Base-by-base conservation (phyloP, 2,888 invertebrate species). In the Neria commutata region DNA sequence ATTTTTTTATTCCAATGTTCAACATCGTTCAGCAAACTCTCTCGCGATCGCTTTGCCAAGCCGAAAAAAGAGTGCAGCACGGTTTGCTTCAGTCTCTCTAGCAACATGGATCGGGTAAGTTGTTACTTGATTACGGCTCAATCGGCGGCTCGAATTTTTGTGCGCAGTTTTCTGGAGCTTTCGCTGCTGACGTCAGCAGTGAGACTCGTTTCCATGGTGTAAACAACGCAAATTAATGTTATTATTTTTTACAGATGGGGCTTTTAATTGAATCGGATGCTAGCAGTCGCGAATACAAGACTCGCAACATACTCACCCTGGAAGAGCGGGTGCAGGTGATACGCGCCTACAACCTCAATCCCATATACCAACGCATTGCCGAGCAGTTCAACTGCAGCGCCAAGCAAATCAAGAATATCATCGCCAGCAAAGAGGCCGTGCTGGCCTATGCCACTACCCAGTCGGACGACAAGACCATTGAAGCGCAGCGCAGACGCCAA, bases 401-500 rank as follows among this genome's bases (percentile, higher is more conserved):
- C 11, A 72, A 73, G 51, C 73, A 73, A 56, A 73, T 73, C 48
- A 70, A 68, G 54, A 73, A 70, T 25, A 73, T 73, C 29, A 45
- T 73, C 1, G 11, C 56, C 0, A 71, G 67, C 50, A 62, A 67
- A 23, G 69, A 70, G 17, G 53, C 70, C 14, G 65, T 73, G 11
- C 34, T 71, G 11, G 49, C 60, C 4, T 60, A 65, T 17, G 34
- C 21, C 5, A 52, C 47, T 14, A 56, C 54, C 10, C 61, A 65
- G 45, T 53, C 46, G 2, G 21, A 58, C 3, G 2, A 2, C 14
- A 63, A 58, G 26, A 63, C 62, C 16, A 60, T 57, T 0, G 26
- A 60, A 3, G 62, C 60, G 17, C 56, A 60, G 33, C 62, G 63
- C 19, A 68, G 69, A 49, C 66, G 73, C 4, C 62, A 63, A 23